phyloP scores from a whole-genome alignment of 2,888 invertebrate genomes.

The Diplazon laetatorius region DNA sequence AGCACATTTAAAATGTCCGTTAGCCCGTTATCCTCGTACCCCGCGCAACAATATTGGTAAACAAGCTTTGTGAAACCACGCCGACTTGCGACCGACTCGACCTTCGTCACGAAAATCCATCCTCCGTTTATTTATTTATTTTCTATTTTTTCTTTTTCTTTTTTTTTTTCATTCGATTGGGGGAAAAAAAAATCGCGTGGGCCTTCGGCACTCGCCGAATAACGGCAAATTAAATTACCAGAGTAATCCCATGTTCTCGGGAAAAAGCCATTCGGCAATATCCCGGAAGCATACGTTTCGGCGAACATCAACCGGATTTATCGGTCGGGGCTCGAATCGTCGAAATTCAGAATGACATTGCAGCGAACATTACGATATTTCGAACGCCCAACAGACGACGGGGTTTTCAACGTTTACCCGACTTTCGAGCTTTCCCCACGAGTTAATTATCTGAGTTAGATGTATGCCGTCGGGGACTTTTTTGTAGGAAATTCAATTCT shows the following conservation, averaged over 20 bases:
- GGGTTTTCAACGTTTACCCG: too few species aligned
- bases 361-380: too few species aligned
- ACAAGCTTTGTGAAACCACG: constrained; percentile 39
- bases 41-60: constrained; percentile 39
- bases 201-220: constrained; percentile 55
- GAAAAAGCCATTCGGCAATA: background rate
- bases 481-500: too few species aligned
- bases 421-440: too few species aligned
- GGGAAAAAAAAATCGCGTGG: constrained; percentile 36
- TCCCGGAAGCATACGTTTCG: constrained; percentile 45
- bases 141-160: constrained; percentile 29
- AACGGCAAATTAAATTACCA: constrained; percentile 72
- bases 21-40: constrained; percentile 58
- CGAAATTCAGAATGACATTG: too few species aligned
- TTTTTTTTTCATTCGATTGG: too few species aligned
- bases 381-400: too few species aligned
- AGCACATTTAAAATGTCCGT: constrained; percentile 57
- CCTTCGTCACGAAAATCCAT: constrained; percentile 62
- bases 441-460: too few species aligned
- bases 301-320: constrained; percentile 70
- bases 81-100: constrained; percentile 55
- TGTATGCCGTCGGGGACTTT: too few species aligned
- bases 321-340: too few species aligned
- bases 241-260: constrained; percentile 65
- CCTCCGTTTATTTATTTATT: constrained; percentile 64